Percentiles rank a stretch among this genome's conserved stretches.
phyloP scores from a whole-genome alignment of 2,888 invertebrate genomes.

The Drosophila dives region DNA sequence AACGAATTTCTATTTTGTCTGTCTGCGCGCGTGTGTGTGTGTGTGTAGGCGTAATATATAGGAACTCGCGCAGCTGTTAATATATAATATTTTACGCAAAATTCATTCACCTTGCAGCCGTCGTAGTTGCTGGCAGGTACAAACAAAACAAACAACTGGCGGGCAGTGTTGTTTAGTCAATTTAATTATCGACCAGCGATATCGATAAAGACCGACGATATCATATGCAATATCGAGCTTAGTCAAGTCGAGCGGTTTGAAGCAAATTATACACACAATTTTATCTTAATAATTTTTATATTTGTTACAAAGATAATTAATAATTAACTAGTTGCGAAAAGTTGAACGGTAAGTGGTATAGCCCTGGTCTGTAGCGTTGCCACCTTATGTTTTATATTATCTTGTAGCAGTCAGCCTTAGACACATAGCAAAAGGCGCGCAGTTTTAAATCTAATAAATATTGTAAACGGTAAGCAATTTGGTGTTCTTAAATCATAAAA shows the following conservation, averaged over 20 bases:
- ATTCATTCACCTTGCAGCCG: slow-evolving; percentile 67
- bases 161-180: slow-evolving; percentile 45
- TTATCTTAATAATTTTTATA: not conserved
- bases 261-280: not conserved
- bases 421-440: not conserved
- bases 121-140: slow-evolving; percentile 60
- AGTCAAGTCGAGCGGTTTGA: not conserved
- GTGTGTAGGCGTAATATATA: slow-evolving; percentile 1
- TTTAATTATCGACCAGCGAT: slow-evolving; percentile 13
- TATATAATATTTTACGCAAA: slow-evolving; percentile 42
- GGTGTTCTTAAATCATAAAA: not conserved
- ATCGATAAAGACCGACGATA: slow-evolving; percentile 6
- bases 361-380: slow-evolving; percentile 25
- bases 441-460: not conserved
- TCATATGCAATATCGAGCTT: not conserved
- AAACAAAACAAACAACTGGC: slow-evolving; percentile 73
- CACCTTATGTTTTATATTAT: not conserved
- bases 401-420: slow-evolving; percentile 14
- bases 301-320: not conserved
- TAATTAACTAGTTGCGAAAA: not conserved
- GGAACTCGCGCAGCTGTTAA: slow-evolving; percentile 54
- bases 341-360: not conserved
- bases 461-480: not conserved
- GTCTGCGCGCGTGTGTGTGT: not conserved
- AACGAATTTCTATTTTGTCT: slow-evolving; percentile 31